Percentiles rank a stretch among this genome's conserved stretches.
Evolutionary conservation across 2,888 invertebrate species (phyloP).

Genomic region (Microctonus hyperodae): DNA sequence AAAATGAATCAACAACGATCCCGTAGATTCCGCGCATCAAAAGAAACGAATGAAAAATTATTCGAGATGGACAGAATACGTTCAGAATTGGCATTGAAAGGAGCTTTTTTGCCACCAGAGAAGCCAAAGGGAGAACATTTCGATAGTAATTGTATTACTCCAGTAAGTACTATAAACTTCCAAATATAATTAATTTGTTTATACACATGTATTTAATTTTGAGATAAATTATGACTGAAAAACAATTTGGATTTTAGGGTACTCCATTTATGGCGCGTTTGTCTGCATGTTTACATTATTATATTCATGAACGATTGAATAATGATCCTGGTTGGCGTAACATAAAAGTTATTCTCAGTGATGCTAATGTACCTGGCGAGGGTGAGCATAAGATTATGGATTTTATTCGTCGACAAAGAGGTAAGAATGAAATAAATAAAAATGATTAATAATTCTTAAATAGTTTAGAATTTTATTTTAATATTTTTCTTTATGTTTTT

Average conservation of each 20-base stretch:
- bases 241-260: slow-evolving; percentile 67
- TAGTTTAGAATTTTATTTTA: background rate
- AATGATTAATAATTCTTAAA: background rate
- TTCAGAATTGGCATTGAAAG: slow-evolving; percentile 75
- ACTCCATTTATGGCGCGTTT: slow-evolving; percentile 96
- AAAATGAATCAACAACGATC: slow-evolving; percentile 99
- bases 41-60: slow-evolving; percentile 90
- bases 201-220: background rate
- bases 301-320: slow-evolving; percentile 88
- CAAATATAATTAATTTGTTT: too few relatives aligned
- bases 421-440: slow-evolving; percentile 59
- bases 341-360: slow-evolving; percentile 95
- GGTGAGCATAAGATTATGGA: slow-evolving; percentile 99
- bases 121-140: slow-evolving; percentile 94
- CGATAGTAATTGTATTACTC: slow-evolving; percentile 99
- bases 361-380: slow-evolving; percentile 97
- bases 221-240: background rate
- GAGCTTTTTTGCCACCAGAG: slow-evolving; percentile 81
- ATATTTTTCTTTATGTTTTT: slow-evolving; percentile 30
- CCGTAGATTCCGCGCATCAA: slow-evolving; percentile 94
- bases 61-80: slow-evolving; percentile 83
- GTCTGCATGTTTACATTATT: slow-evolving; percentile 85
- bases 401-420: slow-evolving; percentile 93
- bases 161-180: slow-evolving; percentile 64
- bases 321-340: slow-evolving; percentile 95